Base-by-base conservation (phyloP, 2,888 invertebrate species). In the Calliopum simillimum region DNA sequence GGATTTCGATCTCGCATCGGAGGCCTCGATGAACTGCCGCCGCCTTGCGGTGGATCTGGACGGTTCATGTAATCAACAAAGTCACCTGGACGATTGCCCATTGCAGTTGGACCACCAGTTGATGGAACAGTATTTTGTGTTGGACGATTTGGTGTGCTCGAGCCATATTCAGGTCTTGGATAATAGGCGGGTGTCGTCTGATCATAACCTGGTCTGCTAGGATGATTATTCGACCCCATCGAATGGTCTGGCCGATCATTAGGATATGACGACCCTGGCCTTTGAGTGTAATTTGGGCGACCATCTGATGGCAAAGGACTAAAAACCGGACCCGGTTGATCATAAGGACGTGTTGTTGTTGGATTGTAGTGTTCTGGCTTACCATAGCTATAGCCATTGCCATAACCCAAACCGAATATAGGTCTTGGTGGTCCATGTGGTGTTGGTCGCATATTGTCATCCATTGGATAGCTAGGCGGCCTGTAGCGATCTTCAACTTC, bases 351-450 rank as follows among this genome's bases (percentile, higher is more conserved):
- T 41, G 75, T 56, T 0, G 79, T 78, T 1, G 81, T 78, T 2
- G 83, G 81, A 4, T 79, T 79, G 69, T 82, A 84, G 0, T 79
- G 80, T 13, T 82, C 84, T 2, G 85, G 84, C 0, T 79, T 78
- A 1, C 85, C 84, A 73, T 85, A 86, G 49, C 86, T 85, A 14
- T 85, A 86, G 1, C 85, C 85, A 70, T 80, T 85, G 41, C 86
- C 86, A 69, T 86, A 86, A 6, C 85, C 86, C 63, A 83, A 69
- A 0, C 81, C 85, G 66, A 84, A 85, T 1, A 82, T 77, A 0
- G 86, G 85, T 6, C 83, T 78, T 0, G 82, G 81, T 0, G 84
- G 83, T 0, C 81, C 81, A 62, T 82, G 76, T 1, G 78, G 76
- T 12, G 80, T 75, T 11, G 78, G 80, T 3, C 77, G 70, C 3